phyloP scores from a whole-genome alignment of 1,140 invertebrate genomes.

The Laupala kohalensis region DNA sequence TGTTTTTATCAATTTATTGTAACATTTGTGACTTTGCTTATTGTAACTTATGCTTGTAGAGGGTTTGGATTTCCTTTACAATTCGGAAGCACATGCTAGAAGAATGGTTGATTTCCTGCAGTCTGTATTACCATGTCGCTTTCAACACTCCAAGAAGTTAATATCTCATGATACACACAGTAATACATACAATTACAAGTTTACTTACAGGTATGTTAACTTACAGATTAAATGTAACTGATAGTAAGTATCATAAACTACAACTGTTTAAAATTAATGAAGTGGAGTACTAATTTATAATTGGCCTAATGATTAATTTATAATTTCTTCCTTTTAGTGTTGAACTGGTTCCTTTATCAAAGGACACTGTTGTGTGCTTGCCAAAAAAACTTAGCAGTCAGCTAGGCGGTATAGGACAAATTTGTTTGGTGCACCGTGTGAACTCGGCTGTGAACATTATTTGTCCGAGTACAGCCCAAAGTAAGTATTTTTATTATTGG shows the following conservation, averaged over 20 bases:
- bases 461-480: conserved; percentile 82
- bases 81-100: conserved; percentile 75
- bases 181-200: conserved; percentile 96
- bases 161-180: conserved; percentile 96
- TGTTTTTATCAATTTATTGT: too few species aligned
- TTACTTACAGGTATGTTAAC: conserved; percentile 45
- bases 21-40: too few species aligned
- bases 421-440: conserved; percentile 82
- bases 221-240: neutral
- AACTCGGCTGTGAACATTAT: conserved; percentile 85
- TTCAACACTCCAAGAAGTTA: conserved; percentile 83
- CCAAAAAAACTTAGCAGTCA: conserved; percentile 75
- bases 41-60: conserved; percentile 37
- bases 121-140: conserved; percentile 74
- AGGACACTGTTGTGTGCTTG: conserved; percentile 90
- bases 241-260: too few species aligned
- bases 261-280: too few species aligned
- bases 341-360: conserved; percentile 93
- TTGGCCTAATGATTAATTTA: too few species aligned
- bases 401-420: conserved; percentile 80
- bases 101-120: conserved; percentile 93
- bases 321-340: conserved; percentile 43
- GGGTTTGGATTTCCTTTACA: conserved; percentile 93
- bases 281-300: too few species aligned
- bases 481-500: conserved; percentile 34